Evolutionary conservation across 2,888 invertebrate species (phyloP).

Genomic region (Volucella inanis): DNA sequence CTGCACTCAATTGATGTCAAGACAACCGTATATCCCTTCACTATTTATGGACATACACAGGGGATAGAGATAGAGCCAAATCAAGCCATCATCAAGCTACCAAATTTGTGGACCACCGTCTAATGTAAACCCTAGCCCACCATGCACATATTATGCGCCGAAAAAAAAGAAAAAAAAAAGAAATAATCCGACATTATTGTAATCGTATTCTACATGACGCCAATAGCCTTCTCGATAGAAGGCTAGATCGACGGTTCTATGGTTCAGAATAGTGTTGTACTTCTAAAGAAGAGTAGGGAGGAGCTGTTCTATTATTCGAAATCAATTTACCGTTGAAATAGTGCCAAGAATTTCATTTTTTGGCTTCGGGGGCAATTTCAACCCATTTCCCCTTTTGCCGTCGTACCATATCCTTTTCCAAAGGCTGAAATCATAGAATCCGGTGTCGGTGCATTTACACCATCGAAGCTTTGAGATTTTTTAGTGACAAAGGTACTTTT

Average conservation of each 20-base stretch:
- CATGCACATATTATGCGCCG: conserved; percentile 9
- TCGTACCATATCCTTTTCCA: not conserved
- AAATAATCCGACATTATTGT: conserved; percentile 52
- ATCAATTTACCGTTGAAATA: conserved; percentile 82
- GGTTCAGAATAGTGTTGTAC: conserved; percentile 10
- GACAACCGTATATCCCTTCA: conserved; percentile 54
- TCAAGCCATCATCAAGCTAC: conserved; percentile 67
- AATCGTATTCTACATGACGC: conserved; percentile 70
- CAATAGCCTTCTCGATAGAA: conserved; percentile 54
- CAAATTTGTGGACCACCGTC: conserved; percentile 50
- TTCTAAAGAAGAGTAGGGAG: not conserved
- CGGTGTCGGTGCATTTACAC: conserved; percentile 28
- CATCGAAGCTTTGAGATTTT: conserved; percentile 32
- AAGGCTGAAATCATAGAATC: conserved; percentile 12
- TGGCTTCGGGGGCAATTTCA: conserved; percentile 70
- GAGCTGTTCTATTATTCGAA: conserved; percentile 79
- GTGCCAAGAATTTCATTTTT: conserved; percentile 82
- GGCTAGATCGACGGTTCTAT: conserved; percentile 45
- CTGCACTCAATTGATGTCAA: conserved; percentile 46
- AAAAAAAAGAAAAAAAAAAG: conserved; percentile 24
- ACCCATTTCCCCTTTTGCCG: conserved; percentile 18
- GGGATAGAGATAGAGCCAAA: conserved; percentile 12
- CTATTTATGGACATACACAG: conserved; percentile 54
- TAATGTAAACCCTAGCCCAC: conserved; percentile 13
- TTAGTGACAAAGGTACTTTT: conserved; percentile 62